These are phyloP conservation scores for Pyrrhosoma nymphula DNA, from an alignment of 2,888 invertebrate species.

Conservation along the genomic window DNA sequence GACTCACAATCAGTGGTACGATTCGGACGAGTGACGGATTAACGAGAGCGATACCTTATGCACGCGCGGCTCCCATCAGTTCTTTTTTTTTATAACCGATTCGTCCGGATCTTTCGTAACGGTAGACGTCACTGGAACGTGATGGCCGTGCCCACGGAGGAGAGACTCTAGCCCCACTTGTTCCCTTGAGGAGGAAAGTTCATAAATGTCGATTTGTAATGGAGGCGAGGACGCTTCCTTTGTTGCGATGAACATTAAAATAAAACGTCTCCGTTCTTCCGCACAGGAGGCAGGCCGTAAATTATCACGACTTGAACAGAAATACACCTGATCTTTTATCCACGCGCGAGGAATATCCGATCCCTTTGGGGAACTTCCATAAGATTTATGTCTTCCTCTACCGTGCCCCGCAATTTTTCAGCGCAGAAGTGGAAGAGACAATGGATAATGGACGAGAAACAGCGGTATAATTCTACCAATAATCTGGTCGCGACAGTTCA, in stretches of 20 bases:
- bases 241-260: neutral
- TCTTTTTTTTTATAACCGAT: neutral
- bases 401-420: neutral
- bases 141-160: neutral
- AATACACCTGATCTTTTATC: neutral
- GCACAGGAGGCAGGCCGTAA: neutral
- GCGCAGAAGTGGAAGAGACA: neutral
- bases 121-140: neutral
- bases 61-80: neutral
- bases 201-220: conserved; percentile 13
- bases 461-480: neutral
- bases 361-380: conserved; percentile 2
- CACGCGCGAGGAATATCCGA: neutral
- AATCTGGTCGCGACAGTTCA: neutral
- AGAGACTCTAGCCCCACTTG: too few relatives aligned
- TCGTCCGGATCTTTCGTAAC: conserved; percentile 7
- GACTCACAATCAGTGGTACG: neutral
- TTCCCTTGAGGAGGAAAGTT: neutral
- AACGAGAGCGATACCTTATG: neutral
- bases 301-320: neutral
- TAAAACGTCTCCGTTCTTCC: neutral
- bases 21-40: neutral
- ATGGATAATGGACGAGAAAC: neutral
- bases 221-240: neutral
- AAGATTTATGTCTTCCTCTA: neutral